Base-by-base conservation (phyloP, 2,888 invertebrate species). In the Aphodius granarius region DNA sequence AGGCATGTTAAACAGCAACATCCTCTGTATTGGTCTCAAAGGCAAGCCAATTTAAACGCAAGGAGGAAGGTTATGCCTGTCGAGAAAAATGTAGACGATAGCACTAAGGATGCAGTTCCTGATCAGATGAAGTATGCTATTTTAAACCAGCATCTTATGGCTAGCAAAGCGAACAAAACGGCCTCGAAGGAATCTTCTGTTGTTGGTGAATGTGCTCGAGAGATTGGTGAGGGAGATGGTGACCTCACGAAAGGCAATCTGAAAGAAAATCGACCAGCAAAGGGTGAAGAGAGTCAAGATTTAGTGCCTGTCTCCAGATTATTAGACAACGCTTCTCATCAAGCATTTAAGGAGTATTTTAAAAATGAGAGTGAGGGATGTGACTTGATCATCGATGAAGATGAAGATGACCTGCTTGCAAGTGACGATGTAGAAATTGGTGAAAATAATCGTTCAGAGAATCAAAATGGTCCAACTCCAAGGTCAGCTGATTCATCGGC, bases 401-500 rank as follows among this genome's bases (percentile, higher is more conserved):
- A 88, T 75, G 93, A 93, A 63, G 83, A 83, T 5, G 85, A 84
- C 13, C 78, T n/a, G n/a, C n/a, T n/a, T n/a, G n/a, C n/a, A n/a
- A n/a, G n/a, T n/a, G n/a, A 81, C 15, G 84, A 83, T 62, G 83
- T 82, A 23, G 85, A 85, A 80, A 90, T 88, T 74, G 93, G 93
- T 83, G 94, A 93, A 84, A 94, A 94, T 80, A 92, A 92, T 83
- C n/a, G n/a, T n/a, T n/a, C n/a, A n/a, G n/a, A n/a, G n/a, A 89
- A 90, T 73, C 77, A 83, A 66, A 87, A 88, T 0, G 88, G 88
- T 0, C 88, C 88, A 63, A 89, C 88, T 70, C 89, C 89, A 68
- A n/a, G n/a, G n/a, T 97, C 97, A 15, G 98, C 98, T 0, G 98
- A 98, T 86, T 97, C 97, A 71, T 90, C 97, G 83, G 97, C 97